phyloP scores from a whole-genome alignment of 2,113 vertebrate genomes.

The Aptenodytes patagonicus region DNA sequence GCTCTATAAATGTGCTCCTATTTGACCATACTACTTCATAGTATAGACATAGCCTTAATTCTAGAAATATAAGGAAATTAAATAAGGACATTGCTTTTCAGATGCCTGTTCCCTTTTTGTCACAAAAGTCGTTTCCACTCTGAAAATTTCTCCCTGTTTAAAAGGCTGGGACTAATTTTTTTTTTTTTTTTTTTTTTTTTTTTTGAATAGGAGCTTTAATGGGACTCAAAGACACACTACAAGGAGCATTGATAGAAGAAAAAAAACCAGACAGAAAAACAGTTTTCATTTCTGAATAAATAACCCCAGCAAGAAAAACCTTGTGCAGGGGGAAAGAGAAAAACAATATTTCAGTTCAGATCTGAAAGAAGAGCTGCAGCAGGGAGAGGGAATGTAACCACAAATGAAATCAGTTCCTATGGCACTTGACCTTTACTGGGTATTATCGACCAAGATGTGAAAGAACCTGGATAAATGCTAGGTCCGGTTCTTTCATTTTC shows the following conservation, averaged over 20 bases:
- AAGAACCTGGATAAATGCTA: constrained; percentile 7
- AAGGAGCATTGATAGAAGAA: neutral
- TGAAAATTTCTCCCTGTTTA: neutral
- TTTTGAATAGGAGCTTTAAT: neutral
- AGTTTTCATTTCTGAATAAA: neutral
- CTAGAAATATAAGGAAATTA: neutral
- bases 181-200: neutral
- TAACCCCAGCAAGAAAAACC: neutral
- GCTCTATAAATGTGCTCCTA: neutral
- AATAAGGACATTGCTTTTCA: neutral
- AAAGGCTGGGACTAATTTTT: neutral
- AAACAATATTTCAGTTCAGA: neutral
- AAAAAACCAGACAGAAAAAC: neutral
- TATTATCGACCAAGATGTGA: neutral
- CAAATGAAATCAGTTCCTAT: neutral
- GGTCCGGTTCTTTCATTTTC: neutral
- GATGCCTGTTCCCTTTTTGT: neutral
- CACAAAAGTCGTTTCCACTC: neutral
- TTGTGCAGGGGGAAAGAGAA: neutral
- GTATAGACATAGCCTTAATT: neutral
- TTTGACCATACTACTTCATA: neutral
- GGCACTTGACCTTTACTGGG: neutral
- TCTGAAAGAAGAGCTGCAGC: neutral
- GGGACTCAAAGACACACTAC: neutral
- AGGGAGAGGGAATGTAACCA: neutral